Evolutionary conservation across 2,888 invertebrate genomes (phyloP), one percentile per base, ranked within the genome.

Genomic region (Pilophorus perplexus): DNA sequence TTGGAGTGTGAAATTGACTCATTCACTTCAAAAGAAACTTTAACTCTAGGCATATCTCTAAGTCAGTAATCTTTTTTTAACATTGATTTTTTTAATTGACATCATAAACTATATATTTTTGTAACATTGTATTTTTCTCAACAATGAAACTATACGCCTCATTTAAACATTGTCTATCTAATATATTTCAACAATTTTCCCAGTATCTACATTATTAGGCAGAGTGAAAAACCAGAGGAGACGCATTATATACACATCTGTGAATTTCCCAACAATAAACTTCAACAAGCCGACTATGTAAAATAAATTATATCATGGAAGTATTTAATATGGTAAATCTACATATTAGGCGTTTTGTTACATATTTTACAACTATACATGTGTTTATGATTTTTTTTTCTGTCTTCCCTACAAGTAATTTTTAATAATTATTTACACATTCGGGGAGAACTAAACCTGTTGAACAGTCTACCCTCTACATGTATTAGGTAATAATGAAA

Each of bases 31-130:
- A 25, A n/a, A n/a, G n/a, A n/a, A n/a, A n/a, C n/a, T n/a, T n/a
- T 16, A 52, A 54, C 20, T 22, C 16, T 20, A n/a, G 10, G 18
- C 14, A 20, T 54, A 44, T 20, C 37, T 54, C 27, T 28, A 28
- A 12, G 20, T 14, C 20, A 54, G 28, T 28, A 27, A 54, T 54
- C 20, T 33, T 20, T n/a, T 33, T 54, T 54, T 25, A 27, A 16
- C 52, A 27, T 3, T 52, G 14, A 52, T 52, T 42, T 20, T 10
- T 33, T n/a, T 54, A 54, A 54, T 54, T 54, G 54, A 54, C 54
- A 54, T 25, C 54, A 54, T 54, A 54, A 52, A 54, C 54, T 54
- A 37, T 54, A 37, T 54, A 54, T 54, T 54, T 54, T 37, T n/a
- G 50, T 37, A 54, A 54, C 28, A 33, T 54, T 54, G n/a, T n/a